phyloP scores from a whole-genome alignment of 2,888 invertebrate species.

The Drosophila nigricruria region DNA sequence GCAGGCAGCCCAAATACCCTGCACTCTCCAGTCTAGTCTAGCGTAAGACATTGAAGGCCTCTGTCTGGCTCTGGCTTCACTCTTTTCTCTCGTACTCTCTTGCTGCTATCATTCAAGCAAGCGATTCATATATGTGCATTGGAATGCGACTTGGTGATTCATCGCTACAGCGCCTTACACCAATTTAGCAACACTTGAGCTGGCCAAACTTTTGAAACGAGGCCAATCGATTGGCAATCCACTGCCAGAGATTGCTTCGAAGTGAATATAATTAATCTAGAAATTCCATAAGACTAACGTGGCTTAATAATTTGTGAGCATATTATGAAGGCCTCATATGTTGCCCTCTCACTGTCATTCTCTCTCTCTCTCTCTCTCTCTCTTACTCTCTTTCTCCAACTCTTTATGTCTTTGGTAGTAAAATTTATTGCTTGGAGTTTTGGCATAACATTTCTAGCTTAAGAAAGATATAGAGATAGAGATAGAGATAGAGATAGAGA shows the following conservation, averaged over 20 bases:
- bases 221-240: constrained; percentile 2
- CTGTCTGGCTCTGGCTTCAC: neutral
- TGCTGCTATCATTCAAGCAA: neutral
- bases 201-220: neutral
- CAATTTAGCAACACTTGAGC: constrained; percentile 1
- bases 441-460: no score
- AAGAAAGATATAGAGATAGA: neutral
- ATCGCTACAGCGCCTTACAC: neutral
- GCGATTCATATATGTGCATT: neutral
- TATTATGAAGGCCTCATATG: no score
- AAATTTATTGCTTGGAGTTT: no score
- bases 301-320: neutral
- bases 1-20: constrained; percentile 17
- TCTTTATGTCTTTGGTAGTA: neutral
- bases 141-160: constrained; percentile 5
- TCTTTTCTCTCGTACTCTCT: neutral
- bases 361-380: neutral
- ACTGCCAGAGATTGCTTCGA: neutral
- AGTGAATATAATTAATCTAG: neutral
- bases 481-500: neutral
- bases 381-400: neutral
- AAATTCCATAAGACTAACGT: neutral
- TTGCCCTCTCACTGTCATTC: neutral
- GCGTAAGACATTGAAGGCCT: constrained; percentile 3
- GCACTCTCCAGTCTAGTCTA: neutral